phyloP scores from a whole-genome alignment of 2,113 vertebrate genomes.

The Jaculus jaculus region DNA sequence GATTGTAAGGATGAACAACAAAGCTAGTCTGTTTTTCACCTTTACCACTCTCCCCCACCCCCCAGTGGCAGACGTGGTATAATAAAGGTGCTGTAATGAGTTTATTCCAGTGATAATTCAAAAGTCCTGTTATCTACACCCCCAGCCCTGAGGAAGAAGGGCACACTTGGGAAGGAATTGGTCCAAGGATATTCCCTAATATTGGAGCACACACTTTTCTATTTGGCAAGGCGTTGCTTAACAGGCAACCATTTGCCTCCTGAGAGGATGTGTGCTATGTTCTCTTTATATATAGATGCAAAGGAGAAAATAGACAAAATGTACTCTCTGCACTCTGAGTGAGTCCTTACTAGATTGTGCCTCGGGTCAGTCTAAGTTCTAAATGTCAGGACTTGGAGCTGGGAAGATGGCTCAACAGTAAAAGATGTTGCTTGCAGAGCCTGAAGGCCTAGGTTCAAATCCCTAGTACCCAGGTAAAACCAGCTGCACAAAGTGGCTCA shows the following conservation, averaged over 20 bases:
- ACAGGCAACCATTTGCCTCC: neutral
- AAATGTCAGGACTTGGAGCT: neutral
- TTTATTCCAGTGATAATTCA: conserved; percentile 56
- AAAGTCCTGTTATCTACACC: conserved; percentile 19
- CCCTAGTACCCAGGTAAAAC: too few species aligned
- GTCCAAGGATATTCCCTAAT: neutral
- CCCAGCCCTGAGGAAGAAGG: neutral
- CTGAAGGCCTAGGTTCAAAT: too few species aligned
- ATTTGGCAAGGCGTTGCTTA: neutral
- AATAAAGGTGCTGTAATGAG: neutral
- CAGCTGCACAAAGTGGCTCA: too few species aligned
- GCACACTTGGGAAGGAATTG: neutral
- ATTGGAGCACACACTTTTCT: neutral
- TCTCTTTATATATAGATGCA: neutral
- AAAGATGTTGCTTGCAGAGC: too few species aligned
- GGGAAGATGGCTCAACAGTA: too few species aligned
- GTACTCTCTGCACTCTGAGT: neutral
- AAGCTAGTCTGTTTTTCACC: conserved; percentile 10
- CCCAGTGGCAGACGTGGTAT: neutral
- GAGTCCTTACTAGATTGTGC: neutral
- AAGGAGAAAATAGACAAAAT: neutral
- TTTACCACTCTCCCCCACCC: neutral
- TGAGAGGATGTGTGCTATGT: neutral
- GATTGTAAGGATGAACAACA: conserved; percentile 20
- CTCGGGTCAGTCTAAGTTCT: neutral